phyloP scores from a whole-genome alignment of 2,888 invertebrate genomes.

The Phymatocera aterrima region DNA sequence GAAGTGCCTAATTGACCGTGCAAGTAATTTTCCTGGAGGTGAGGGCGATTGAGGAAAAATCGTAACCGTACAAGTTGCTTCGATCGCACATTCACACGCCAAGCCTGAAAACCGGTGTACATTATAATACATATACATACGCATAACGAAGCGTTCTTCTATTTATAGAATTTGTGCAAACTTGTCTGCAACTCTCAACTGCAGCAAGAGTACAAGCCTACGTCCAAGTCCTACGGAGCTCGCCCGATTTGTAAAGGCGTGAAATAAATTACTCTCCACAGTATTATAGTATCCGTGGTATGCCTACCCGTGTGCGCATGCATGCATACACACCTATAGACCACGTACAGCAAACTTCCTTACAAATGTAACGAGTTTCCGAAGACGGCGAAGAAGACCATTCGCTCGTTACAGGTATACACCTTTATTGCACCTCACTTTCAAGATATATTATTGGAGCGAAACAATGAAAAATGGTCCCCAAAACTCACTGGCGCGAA shows the following conservation, averaged over 20 bases:
- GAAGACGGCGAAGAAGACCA: slow-evolving; percentile 29
- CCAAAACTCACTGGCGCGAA: too few relatives aligned
- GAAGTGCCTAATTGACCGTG: not conserved
- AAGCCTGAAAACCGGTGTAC: slow-evolving; percentile 34
- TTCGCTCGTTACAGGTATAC: not conserved
- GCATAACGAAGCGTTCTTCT: slow-evolving; percentile 36
- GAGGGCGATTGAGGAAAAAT: slow-evolving; percentile 10
- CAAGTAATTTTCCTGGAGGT: not conserved
- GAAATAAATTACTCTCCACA: slow-evolving; percentile 34
- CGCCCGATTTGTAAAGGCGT: slow-evolving; percentile 40
- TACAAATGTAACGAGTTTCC: slow-evolving; percentile 44
- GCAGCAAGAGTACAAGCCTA: not conserved
- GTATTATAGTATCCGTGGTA: too few relatives aligned
- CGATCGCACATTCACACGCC: slow-evolving; percentile 35
- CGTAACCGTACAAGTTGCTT: not conserved
- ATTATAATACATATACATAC: too few relatives aligned
- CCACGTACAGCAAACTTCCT: slow-evolving; percentile 17
- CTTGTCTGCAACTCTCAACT: slow-evolving; percentile 37
- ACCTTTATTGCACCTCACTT: not conserved
- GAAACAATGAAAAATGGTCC: too few relatives aligned
- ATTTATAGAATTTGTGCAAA: slow-evolving; percentile 46
- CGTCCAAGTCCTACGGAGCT: not conserved
- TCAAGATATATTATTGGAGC: not conserved
- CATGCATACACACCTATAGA: too few relatives aligned
- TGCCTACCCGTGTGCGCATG: too few relatives aligned